Base-by-base conservation (phyloP, 2,797 vertebrate species). In the Danio albolineatus region DNA sequence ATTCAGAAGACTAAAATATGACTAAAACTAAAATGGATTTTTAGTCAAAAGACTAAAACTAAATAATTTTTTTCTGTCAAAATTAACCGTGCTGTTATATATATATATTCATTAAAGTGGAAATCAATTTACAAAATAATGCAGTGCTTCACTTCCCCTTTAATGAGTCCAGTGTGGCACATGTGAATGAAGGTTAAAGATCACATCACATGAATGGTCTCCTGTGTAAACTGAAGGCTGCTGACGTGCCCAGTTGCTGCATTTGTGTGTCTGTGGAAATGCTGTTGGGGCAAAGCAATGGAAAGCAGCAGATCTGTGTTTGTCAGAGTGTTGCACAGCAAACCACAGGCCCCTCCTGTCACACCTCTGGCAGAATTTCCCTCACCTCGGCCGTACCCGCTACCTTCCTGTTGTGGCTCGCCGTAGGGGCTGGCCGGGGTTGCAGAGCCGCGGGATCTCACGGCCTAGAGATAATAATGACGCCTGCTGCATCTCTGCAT, bases 341-440 rank as follows among this genome's bases (percentile, higher is more conserved):
- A 83, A 85, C 83, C 88, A 85, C 84, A 90, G 77, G 48, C 90
- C 90, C 87, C 91, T 85, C 77, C 81, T 88, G 85, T 91, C 88
- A 88, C 89, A 90, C 88, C 88, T 90, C 86, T 84, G 79, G 80
- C 72, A 94, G 91, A 94, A 95, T 92, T 94, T 90, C 93, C 93
- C 93, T 93, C 85, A 92, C 88, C 89, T 91, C 89, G 86, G 16
- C 83, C 67, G 88, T 90, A 90, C 90, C 91, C 89, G 84, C 87
- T 83, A 85, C 88, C 91, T 91, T 93, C 91, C 91, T 93, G 89
- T 83, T 90, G 91, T 85, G 84, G 84, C 82, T 69, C 65, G 59
- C 54, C 60, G 10, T 56, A 53, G 89, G 91, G 92, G 87, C 89
- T 90, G 88, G 89, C 83, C 89, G 87, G 89, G 90, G 89, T 86